These are phyloP conservation scores for Sporophila hypoxantha DNA, from an alignment of 2,113 vertebrate genomes.

Conservation along the genomic window DNA sequence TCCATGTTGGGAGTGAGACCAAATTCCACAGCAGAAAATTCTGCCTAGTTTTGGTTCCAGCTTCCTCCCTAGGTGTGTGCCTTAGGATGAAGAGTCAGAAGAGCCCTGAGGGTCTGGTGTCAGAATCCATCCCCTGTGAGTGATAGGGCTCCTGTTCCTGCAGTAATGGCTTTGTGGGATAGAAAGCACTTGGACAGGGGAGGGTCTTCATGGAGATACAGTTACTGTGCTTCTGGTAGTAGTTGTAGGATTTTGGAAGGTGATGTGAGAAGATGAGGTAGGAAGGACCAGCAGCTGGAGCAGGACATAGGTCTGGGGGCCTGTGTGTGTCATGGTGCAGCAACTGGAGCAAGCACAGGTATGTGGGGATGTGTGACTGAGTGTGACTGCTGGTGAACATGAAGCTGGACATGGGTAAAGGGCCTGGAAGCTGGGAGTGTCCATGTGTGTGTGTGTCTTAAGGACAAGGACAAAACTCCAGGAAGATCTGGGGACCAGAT, in stretches of 20 bases:
- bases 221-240: not conserved
- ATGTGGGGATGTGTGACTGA: fast-evolving
- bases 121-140: not conserved
- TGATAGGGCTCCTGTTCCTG: fast-evolving
- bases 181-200: not conserved
- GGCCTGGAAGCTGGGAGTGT: not conserved
- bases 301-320: not conserved
- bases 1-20: not conserved
- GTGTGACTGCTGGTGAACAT: not conserved
- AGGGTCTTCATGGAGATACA: not conserved
- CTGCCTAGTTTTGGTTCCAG: not conserved
- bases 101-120: not conserved
- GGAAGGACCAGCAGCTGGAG: not conserved
- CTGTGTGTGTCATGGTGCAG: not conserved
- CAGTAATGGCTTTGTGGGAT: not conserved
- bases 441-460: not conserved
- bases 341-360: not conserved
- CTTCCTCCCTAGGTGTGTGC: not conserved
- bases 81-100: not conserved
- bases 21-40: not conserved
- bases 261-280: not conserved
- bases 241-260: not conserved
- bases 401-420: not conserved
- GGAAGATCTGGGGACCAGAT: not conserved
- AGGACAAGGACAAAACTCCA: not conserved